These are phyloP conservation scores for Nudaria mundana DNA, from an alignment of 2,888 invertebrate genomes.

Conservation along the genomic window DNA sequence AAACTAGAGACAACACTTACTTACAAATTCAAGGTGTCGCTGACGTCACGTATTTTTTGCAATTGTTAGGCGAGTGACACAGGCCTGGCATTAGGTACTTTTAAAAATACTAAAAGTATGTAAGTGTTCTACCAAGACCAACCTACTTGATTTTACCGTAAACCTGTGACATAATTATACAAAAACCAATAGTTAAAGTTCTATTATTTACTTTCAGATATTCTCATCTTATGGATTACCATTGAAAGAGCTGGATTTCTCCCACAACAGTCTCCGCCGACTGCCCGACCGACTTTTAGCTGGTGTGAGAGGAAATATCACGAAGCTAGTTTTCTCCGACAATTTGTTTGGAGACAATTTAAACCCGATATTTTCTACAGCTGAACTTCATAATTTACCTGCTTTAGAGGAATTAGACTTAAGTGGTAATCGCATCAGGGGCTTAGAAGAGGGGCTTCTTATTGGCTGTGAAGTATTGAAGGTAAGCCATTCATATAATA, in stretches of 20 bases:
- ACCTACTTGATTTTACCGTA: no score
- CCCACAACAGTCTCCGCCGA: conserved; percentile 89
- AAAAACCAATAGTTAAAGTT: no score
- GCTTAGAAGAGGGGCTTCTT: conserved; percentile 92
- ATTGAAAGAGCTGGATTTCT: conserved; percentile 89
- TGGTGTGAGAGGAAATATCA: conserved; percentile 84
- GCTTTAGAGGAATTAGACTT: conserved; percentile 88
- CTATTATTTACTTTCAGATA: no score
- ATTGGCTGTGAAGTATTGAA: conserved; percentile 90
- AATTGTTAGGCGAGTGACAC: no score
- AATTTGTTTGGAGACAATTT: conserved; percentile 94
- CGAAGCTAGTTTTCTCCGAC: conserved; percentile 86
- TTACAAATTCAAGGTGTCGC: no score
- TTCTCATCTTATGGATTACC: conserved; percentile 88
- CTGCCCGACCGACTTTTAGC: conserved; percentile 88
- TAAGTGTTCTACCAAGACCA: no score
- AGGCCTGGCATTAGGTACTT: no score
- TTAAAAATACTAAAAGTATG: no score
- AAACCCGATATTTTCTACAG: conserved; percentile 94
- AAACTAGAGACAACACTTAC: no score
- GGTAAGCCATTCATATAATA: conserved; percentile 64
- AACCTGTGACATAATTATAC: no score
- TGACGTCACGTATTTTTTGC: no score
- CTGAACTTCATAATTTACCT: conserved; percentile 89
- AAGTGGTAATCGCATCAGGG: conserved; percentile 89